phyloP scores from a whole-genome alignment of 2,113 vertebrate species.

The Thermophis baileyi region DNA sequence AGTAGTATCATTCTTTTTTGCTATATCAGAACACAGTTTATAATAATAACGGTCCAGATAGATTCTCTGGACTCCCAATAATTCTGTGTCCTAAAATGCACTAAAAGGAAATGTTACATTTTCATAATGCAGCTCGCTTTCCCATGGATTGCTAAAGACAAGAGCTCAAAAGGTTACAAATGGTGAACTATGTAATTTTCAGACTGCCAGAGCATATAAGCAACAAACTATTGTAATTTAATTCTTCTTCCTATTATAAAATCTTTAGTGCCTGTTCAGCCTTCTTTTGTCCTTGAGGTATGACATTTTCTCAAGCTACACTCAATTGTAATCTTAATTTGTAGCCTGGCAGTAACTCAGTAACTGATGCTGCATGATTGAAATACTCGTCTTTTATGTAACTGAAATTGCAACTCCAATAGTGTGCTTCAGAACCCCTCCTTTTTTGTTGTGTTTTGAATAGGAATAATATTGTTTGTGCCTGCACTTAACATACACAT shows the following conservation, averaged over 20 bases:
- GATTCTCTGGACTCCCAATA: not conserved
- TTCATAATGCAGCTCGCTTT: constrained; percentile 24
- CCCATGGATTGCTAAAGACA: constrained; percentile 7
- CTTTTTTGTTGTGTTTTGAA: not conserved
- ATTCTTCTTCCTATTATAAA: constrained; percentile 24
- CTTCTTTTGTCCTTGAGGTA: constrained; percentile 35
- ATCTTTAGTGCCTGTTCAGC: constrained; percentile 11
- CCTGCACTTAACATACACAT: not conserved
- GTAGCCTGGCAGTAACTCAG: constrained; percentile 17
- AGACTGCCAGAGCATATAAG: constrained; percentile 12
- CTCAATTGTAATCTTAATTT: constrained; percentile 36
- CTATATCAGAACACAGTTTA: not conserved
- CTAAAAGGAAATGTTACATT: constrained; percentile 29
- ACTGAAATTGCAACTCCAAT: constrained; percentile 2
- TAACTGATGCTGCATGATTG: constrained; percentile 14
- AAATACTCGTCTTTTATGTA: constrained; percentile 35
- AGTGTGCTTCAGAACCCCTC: not conserved
- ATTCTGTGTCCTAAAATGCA: constrained; percentile 30
- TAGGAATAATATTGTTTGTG: not conserved
- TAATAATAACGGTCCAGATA: not conserved
- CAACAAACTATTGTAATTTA: constrained; percentile 22
- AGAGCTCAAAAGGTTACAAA: constrained; percentile 13
- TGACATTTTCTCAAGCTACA: constrained; percentile 31
- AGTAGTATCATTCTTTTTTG: not conserved
- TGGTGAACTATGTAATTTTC: not conserved